Evolutionary conservation across 2,797 vertebrate species (phyloP).

Genomic region (Cynopterus sphinx): DNA sequence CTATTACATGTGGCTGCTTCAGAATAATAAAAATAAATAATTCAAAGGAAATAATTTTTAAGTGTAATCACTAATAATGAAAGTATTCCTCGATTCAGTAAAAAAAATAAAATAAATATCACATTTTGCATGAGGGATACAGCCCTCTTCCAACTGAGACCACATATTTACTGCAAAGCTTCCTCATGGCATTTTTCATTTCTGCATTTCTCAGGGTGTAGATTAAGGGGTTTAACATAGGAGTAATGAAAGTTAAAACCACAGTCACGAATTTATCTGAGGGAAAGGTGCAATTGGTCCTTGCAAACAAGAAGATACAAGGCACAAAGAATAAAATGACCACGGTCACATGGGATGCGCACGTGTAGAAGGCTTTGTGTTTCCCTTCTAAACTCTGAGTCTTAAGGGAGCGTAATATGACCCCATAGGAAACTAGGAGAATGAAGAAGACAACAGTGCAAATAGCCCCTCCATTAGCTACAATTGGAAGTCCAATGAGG

Average conservation of each 20-base stretch:
- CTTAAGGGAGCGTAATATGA: constrained; percentile 42
- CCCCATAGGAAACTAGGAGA: constrained; percentile 41
- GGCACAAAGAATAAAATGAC: constrained; percentile 57
- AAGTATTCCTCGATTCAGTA: background rate
- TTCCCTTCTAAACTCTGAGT: constrained; percentile 32
- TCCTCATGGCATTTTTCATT: constrained; percentile 60
- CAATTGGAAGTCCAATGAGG: background rate
- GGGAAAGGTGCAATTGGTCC: constrained; percentile 5
- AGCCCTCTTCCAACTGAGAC: background rate
- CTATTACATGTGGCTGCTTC: background rate
- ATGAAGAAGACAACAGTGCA: constrained; percentile 43
- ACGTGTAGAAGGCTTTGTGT: constrained; percentile 69
- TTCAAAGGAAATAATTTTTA: background rate
- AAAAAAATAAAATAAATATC: background rate
- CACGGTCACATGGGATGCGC: constrained; percentile 44
- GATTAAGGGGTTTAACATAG: constrained; percentile 51
- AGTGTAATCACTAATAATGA: background rate
- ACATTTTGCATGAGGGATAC: background rate
- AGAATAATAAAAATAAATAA: background rate
- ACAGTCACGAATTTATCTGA: constrained; percentile 49
- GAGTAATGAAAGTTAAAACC: constrained; percentile 50
- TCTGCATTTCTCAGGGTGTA: constrained; percentile 48
- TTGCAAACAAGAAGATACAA: constrained; percentile 43
- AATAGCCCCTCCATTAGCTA: constrained; percentile 42
- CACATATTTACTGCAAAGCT: constrained; percentile 1